These are phyloP conservation scores for Kuschelorhynchus macadamiae DNA, from an alignment of 2,888 invertebrate species.

Conservation along the genomic window DNA sequence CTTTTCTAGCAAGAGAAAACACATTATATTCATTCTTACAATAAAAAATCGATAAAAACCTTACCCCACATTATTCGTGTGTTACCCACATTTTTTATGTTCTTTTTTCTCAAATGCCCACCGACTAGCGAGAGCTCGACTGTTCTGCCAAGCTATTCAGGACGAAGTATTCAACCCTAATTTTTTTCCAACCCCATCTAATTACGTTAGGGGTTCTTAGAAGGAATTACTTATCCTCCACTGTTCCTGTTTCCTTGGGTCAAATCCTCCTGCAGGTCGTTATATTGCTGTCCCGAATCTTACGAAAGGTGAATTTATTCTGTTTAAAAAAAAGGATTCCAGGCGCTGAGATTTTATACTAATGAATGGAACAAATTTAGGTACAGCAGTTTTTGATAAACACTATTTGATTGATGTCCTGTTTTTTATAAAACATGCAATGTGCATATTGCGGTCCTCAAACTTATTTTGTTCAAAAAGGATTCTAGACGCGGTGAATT, in stretches of 20 bases:
- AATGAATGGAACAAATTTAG: no score
- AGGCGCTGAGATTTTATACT: constrained; percentile 9
- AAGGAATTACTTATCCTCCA: constrained; percentile 78
- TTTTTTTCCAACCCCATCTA: constrained; percentile 72
- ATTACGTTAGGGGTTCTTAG: constrained; percentile 80
- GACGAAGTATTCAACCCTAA: constrained; percentile 72
- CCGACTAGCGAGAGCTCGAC: constrained; percentile 22
- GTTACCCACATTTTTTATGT: constrained; percentile 45
- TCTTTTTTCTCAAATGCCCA: constrained; percentile 38
- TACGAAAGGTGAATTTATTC: constrained; percentile 12
- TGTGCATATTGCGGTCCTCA: no score
- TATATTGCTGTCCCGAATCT: constrained; percentile 25
- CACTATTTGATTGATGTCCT: no score
- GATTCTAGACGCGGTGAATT: no score
- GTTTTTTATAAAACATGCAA: no score
- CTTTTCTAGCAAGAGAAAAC: no score
- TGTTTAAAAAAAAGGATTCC: not conserved
- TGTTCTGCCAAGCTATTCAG: constrained; percentile 49
- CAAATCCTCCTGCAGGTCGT: constrained; percentile 34
- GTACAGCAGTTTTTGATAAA: no score
- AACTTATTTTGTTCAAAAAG: no score
- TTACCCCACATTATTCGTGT: constrained; percentile 43
- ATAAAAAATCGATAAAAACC: constrained; percentile 46
- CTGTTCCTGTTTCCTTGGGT: constrained; percentile 43
- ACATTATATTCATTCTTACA: no score